Evolutionary conservation across 2,888 invertebrate genomes (phyloP), one percentile per base, ranked within the genome.

Genomic region (Formica aserva): DNA sequence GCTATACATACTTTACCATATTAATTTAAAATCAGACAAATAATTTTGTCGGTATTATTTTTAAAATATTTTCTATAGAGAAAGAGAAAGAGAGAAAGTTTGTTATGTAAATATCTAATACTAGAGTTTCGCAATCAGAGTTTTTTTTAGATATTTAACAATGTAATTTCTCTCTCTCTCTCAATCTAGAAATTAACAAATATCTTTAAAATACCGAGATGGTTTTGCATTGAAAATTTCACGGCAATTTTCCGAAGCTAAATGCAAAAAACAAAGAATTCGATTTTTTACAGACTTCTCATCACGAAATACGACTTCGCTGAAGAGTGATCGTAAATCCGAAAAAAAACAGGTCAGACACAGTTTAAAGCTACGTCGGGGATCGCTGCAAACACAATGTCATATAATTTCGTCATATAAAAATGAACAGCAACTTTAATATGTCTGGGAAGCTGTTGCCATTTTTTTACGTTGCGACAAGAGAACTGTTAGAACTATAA

Each of bases 391-490:
- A 57, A 45, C 57, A 35, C 48, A 55, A 45, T 62, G 57, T 60
- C 63, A 55, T 48, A 66, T 65, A 57, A 41, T 9, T 57, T 77
- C 4, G 5, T 78, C 67, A n/a, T 26, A 26, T 18, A 18, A 29
- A 67, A 57, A 52, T 26, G 45, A 60, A 57, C 35, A 81, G 26
- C 35, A 45, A 3, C 41, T 32, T 22, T 63, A 66, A 82, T 38
- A 48, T 45, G 52, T 65, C 38, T 18, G 11, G 45, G 57, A 55
- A 65, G 11, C 26, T n/a, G 55, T 84, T 45, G 15, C 32, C 26
- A 62, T 82, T 82, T 80, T 26, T 80, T 77, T 77, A 80, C 67
- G 41, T 71, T n/a, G 13, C n/a, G n/a, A 9, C 66, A 18, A 26
- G 26, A 45, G 48, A 63, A 13, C 57, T 32, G 48, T 65, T 66